Evolutionary conservation across 2,888 invertebrate genomes (phyloP).

Genomic region (Apoda limacodes): DNA sequence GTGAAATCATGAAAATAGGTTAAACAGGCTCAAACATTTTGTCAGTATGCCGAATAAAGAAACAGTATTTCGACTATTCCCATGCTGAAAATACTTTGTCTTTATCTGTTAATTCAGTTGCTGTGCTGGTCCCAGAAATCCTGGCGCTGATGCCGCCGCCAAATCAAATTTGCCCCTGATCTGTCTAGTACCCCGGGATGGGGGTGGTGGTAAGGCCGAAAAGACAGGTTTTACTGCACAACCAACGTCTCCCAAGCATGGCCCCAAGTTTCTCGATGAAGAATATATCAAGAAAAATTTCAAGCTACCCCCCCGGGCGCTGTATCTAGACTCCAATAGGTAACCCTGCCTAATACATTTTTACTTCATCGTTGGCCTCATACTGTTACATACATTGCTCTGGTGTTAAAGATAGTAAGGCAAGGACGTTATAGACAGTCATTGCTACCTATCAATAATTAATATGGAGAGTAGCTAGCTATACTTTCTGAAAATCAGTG

Average conservation of each 20-base stretch:
- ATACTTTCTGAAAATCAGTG: no score
- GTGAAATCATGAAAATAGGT: no score
- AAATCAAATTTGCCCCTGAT: constrained; percentile 39
- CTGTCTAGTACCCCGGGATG: constrained; percentile 49
- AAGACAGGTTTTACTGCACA: constrained; percentile 18
- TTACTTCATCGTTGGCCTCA: background rate
- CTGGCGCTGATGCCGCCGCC: constrained; percentile 16
- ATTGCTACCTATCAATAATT: no score
- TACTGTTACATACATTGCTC: background rate
- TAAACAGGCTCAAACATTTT: no score
- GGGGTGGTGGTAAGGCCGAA: constrained; percentile 17
- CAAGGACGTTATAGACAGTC: background rate
- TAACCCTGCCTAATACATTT: constrained; percentile 15
- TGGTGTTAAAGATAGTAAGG: background rate
- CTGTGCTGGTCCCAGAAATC: constrained; percentile 33
- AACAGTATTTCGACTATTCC: no score
- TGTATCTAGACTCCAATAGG: constrained; percentile 53
- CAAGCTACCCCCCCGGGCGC: constrained; percentile 40
- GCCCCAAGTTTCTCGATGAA: constrained; percentile 36
- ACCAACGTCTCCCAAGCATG: constrained; percentile 20
- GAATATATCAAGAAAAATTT: constrained; percentile 50
- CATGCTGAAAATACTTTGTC: no score
- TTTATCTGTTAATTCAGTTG: no score
- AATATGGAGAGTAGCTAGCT: no score
- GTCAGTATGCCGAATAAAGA: no score